phyloP scores from a whole-genome alignment of 2,888 invertebrate genomes.

The Seira sanloemensis region DNA sequence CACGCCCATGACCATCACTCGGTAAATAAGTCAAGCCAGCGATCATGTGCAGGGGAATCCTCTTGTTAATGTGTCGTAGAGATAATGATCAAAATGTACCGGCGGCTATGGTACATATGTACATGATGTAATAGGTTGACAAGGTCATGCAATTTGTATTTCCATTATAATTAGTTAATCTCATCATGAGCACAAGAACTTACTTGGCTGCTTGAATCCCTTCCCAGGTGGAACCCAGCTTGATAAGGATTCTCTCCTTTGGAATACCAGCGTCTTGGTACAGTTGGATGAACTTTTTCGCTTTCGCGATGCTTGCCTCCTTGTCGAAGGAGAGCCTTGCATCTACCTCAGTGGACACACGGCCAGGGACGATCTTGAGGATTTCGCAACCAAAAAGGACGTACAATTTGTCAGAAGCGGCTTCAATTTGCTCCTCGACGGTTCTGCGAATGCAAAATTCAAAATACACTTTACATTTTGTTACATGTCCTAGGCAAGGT shows the following conservation, averaged over 20 bases:
- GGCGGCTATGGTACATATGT: too few species aligned
- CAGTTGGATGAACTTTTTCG: slow-evolving; percentile 89
- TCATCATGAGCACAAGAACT: too few species aligned
- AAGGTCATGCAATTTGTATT: too few species aligned
- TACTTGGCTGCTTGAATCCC: slow-evolving; percentile 98
- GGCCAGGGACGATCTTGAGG: slow-evolving; percentile 96
- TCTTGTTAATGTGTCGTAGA: too few species aligned
- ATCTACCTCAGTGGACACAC: slow-evolving; percentile 97
- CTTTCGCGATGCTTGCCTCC: slow-evolving; percentile 92
- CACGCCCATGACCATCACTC: too few species aligned
- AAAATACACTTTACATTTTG: slow-evolving; percentile 29
- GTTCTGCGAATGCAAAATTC: slow-evolving; percentile 78
- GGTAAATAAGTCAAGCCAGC: too few species aligned
- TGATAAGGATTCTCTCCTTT: slow-evolving; percentile 96
- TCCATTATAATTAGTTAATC: neutral
- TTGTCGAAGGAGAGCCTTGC: slow-evolving; percentile 97
- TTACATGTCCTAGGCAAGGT: neutral
- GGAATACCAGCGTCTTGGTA: slow-evolving; percentile 93
- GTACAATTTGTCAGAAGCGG: slow-evolving; percentile 94
- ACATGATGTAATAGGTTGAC: too few species aligned
- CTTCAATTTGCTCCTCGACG: slow-evolving; percentile 84
- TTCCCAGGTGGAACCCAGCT: slow-evolving; percentile 99
- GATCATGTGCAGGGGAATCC: too few species aligned
- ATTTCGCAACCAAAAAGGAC: slow-evolving; percentile 98
- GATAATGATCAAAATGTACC: too few species aligned